Evolutionary conservation across 2,113 vertebrate species (phyloP), one percentile per base, ranked within the genome.

Genomic region (Phylloscopus trochilus): DNA sequence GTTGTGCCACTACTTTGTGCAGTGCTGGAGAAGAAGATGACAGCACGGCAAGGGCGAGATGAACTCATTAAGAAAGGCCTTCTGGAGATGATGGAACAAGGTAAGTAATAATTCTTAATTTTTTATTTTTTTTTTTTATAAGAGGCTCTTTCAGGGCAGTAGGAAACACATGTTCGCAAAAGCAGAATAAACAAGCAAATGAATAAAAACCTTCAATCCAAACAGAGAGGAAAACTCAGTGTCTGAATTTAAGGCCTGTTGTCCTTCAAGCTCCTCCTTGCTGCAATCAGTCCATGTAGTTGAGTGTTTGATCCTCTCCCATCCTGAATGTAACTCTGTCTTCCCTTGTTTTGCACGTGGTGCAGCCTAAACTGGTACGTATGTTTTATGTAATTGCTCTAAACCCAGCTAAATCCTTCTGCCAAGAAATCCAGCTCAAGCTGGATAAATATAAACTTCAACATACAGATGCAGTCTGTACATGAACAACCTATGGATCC

Each of bases 1-100:
- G 70, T 89, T 94, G 51, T 83, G 69, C 37, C 90, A 16, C 44
- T 74, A 10, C 53, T 91, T 94, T 20, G 6, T 81, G 83, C 97
- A 99, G 99, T 96, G 6, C 96, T 98, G 96, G 99, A 99, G 97
- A 99, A 99, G 97, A 99, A 99, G 97, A 98, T 98, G 88, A 96
- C 98, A 9, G 87, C 96, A 60, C 97, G 98, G 73, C 98, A 98
- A 93, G 98, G 98, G 69, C 98, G 97, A 41, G 99, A 99, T 73
- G 98, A 99, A 69, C 98, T 98, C 76, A 98, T 98, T 94, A 98
- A 97, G 96, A 98, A 98, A 96, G 98, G 97, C 27, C 97, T 98
- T 30, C 96, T 98, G 86, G 99, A 99, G 94, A 97, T 98, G 97
- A 98, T 98, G 51, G 98, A 99, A 89, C 98, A 98, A 97, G 99